Conservation (phyloP, 1,140 invertebrate species). For the Penaeus japonicus region DNA sequence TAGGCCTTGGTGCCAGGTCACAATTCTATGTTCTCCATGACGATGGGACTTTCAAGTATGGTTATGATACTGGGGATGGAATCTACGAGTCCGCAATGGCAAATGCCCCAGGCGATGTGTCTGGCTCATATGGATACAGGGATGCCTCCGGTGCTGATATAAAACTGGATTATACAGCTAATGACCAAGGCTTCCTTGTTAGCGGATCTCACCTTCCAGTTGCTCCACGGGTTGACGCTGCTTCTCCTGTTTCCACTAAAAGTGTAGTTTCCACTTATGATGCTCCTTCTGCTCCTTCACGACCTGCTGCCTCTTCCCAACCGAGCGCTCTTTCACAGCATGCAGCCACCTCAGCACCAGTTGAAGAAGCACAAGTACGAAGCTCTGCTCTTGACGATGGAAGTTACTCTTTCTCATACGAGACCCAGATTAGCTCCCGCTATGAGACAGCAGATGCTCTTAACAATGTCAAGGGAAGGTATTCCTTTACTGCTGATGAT, state of each 20-base stretch:
- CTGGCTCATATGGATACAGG: slow-evolving; percentile 36
- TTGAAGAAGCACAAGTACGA: neutral
- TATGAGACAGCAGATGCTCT: slow-evolving; percentile 18
- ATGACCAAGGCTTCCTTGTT: slow-evolving; percentile 35
- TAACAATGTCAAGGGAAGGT: slow-evolving; percentile 27
- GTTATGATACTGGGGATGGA: neutral
- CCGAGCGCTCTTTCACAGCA: too few species aligned
- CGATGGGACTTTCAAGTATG: slow-evolving; percentile 37
- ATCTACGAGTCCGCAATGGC: slow-evolving; percentile 36
- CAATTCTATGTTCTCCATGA: slow-evolving; percentile 42
- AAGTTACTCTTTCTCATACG: slow-evolving; percentile 25
- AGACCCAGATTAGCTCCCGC: slow-evolving; percentile 2
- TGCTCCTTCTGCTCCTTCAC: too few species aligned
- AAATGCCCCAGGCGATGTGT: neutral
- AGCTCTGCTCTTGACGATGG: neutral
- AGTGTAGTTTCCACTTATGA: too few species aligned
- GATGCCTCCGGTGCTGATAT: slow-evolving; percentile 27
- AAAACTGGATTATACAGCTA: slow-evolving; percentile 40
- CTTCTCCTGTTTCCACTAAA: too few species aligned
- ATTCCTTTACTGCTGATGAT: slow-evolving; percentile 35
- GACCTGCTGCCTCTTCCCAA: too few species aligned
- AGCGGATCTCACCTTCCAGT: slow-evolving; percentile 21
- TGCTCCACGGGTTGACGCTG: neutral
- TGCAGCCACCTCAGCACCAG: neutral
- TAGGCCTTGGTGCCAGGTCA: slow-evolving; percentile 10